A percentile compares a stretch with the other conserved stretches of the same genome.
These are phyloP conservation scores for Cephus rjabovi DNA, from an alignment of 2,888 invertebrate genomes.

Conservation along the genomic window DNA sequence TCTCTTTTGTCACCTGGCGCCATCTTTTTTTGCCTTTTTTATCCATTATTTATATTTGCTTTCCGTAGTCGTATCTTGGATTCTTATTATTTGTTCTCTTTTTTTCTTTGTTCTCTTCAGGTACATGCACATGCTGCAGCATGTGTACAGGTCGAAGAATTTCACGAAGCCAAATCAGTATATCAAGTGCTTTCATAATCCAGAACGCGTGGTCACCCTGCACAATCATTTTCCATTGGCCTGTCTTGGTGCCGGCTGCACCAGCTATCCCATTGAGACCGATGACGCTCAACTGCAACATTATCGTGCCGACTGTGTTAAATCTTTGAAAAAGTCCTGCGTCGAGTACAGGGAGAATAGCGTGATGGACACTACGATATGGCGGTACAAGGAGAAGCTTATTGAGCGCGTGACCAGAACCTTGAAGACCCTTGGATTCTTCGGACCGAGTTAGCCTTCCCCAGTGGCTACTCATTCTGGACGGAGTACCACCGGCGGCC, in stretches of 20 bases:
- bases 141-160: conserved; percentile 89
- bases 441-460: conserved; percentile 64
- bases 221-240: conserved; percentile 95
- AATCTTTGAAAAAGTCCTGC: conserved; percentile 86
- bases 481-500: conserved; percentile 12
- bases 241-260: conserved; percentile 84
- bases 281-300: conserved; percentile 91
- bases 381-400: conserved; percentile 86
- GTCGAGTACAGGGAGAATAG: conserved; percentile 85
- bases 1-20: background rate
- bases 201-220: conserved; percentile 86
- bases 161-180: conserved; percentile 94
- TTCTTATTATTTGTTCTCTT: background rate
- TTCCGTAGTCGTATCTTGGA: background rate
- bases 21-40: background rate
- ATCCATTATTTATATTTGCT: background rate
- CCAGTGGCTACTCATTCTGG: background rate
- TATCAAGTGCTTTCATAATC: conserved; percentile 94
- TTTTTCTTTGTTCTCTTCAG: conserved; percentile 30
- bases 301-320: conserved; percentile 93
- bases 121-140: conserved; percentile 94
- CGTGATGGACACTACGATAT: conserved; percentile 86
- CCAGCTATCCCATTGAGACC: conserved; percentile 86
- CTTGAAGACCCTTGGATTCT: conserved; percentile 80
- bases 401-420: conserved; percentile 78